Evolutionary conservation across 2,888 invertebrate species (phyloP), one percentile per base, ranked within the genome.

Genomic region (Barypeithes pellucidus): DNA sequence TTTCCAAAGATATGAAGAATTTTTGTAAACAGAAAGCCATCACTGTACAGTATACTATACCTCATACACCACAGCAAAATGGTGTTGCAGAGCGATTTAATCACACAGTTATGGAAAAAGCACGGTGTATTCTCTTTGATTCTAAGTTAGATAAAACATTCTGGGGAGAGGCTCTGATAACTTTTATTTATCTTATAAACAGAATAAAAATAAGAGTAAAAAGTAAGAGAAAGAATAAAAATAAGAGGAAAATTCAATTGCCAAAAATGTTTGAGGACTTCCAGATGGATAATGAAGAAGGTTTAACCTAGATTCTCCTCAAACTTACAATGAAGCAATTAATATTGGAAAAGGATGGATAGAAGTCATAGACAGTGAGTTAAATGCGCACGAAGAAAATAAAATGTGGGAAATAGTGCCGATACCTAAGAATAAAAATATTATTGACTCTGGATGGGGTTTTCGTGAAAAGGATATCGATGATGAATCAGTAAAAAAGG

Each of bases 391-490:
- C 12, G n/a, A 76, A 65, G 72, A 75, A 52, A 75, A 77, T 47
- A 20, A 74, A 41, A 78, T 78, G 8, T 80, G 78, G 77, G 63
- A 74, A 14, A 50, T 78, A 59, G 75, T 77, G 24, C 11, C 45
- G 50, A 52, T 61, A 45, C 72, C 76, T 50, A 41, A 67, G 41
- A 39, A 73, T 67, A 63, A 50, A 39, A 54, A 79, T 54, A 50
- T 77, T 9, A 77, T 79, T 18, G 77, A 78, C 39, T 77, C 75
- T 36, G 78, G 63, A 50, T 78, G 77, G 77, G 74, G 77, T 8
- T 78, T 78, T 63, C 33, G 50, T 11, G 62, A 72, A 57, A 78
- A 78, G 66, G 22, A 54, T 29, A 70, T 75, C 5, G 60, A 76
- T 41, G 77, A 75, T 39, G 36, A 62, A 61, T 18, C 57, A 12